Evolutionary conservation across 2,113 vertebrate species (phyloP).

Genomic region (Larimichthys polyactis): DNA sequence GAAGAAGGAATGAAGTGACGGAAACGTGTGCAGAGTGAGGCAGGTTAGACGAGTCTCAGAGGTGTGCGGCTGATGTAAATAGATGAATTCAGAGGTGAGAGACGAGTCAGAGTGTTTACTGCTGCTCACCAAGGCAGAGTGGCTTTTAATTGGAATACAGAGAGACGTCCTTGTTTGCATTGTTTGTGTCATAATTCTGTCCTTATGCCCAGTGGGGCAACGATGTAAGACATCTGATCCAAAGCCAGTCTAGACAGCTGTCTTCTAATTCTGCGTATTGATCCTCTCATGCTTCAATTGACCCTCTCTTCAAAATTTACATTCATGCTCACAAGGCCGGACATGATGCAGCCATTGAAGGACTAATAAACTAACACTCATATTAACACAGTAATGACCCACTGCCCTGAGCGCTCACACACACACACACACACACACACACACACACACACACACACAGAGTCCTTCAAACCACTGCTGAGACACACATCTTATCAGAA

Average conservation of each 20-base stretch:
- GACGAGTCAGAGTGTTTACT: conserved; percentile 53
- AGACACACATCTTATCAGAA: conserved; percentile 48
- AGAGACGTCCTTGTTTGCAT: conserved; percentile 52
- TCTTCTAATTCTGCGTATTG: conserved; percentile 64
- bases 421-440: conserved; percentile 30
- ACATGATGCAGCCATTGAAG: conserved; percentile 52
- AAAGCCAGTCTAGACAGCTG: conserved; percentile 70
- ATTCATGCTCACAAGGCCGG: conserved; percentile 58
- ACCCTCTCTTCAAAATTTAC: conserved; percentile 56
- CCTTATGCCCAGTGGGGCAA: conserved; percentile 52
- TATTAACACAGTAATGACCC: conserved; percentile 54
- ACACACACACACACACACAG: conserved; percentile 16
- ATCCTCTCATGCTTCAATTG: conserved; percentile 67
- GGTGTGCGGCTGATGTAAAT: conserved; percentile 54
- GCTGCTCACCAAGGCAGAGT: conserved; percentile 56
- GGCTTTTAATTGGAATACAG: conserved; percentile 67
- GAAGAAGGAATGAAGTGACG: conserved; percentile 54
- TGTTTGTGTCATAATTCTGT: conserved; percentile 50
- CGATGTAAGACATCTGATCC: conserved; percentile 67
- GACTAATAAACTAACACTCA: conserved; percentile 50
- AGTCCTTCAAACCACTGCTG: conserved; percentile 1
- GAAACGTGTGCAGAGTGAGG: conserved; percentile 52
- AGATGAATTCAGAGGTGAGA: conserved; percentile 52
- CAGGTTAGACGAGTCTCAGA: conserved; percentile 65
- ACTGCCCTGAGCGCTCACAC: conserved; percentile 41